Evolutionary conservation across 1,140 invertebrate genomes (phyloP), one percentile per base, ranked within the genome.

Genomic region (Microplitis demolitor): DNA sequence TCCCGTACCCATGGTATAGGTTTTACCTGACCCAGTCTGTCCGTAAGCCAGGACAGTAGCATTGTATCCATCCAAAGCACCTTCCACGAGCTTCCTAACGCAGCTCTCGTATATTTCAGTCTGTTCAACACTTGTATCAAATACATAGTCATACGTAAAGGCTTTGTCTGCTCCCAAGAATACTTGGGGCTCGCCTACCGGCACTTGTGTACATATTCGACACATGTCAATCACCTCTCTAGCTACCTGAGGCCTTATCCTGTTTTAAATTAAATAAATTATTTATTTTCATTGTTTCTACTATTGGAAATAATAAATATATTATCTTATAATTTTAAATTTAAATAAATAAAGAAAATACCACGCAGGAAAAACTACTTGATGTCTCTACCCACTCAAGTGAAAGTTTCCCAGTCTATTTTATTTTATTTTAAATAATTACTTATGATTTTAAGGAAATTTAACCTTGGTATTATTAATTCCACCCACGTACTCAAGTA

Each of bases 1-100:
- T 0, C 96, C 97, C 5, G 97, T 99, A 24, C 98, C 98, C 98
- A 99, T 99, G 0, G 97, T 97, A 83, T 97, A 98, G 0, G 98
- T 99, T 89, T 99, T 99, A 0, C 98, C 98, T 24, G 95, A 96
- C 0, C 97, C 97, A 60, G 97, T 98, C 91, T 97, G 97, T 72
- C 98, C 98, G 87, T 99, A 99, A 0, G 98, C 97, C 53, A 98
- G 87, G 33, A 98, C 93, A 4, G 97, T 99, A 4, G 97, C 96
- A 88, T 99, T 99, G 85, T 96, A 97, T 16, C 96, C 96, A 78
- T 96, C 91, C n/a, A 97, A 88, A 0, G 95, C 94, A 8, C 94
- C 94, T 70, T 95, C 92, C 35, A 99, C 93, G 3, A 99, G 89
- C 33, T 91, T 89, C 53, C 92, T 90, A 33, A 98, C 96, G 84